These are phyloP conservation scores for Chondrosia reniformis DNA, from an alignment of 37 sponge, comb jelly and placozoan genomes.

Conservation along the genomic window DNA sequence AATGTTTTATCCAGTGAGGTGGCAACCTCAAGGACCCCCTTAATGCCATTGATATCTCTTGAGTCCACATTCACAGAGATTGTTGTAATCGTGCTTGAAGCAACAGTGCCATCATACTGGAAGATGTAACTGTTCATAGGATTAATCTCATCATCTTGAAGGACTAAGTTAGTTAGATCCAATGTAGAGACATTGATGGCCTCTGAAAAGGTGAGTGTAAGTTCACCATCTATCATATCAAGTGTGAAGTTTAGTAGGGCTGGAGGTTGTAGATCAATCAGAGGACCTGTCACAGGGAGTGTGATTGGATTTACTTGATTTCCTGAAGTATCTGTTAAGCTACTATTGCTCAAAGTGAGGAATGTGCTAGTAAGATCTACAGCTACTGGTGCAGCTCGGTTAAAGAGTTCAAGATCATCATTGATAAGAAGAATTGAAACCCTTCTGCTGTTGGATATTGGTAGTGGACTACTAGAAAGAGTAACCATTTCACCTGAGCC, in stretches of 20 bases:
- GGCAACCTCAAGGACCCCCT: conserved; percentile 58
- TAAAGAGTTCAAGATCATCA: conserved; percentile 24
- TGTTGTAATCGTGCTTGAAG: neutral
- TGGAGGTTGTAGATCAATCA: conserved; percentile 62
- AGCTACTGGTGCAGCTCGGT: conserved; percentile 30
- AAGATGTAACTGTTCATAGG: conserved; percentile 45
- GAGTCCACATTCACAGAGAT: conserved; percentile 32
- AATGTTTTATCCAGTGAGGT: conserved; percentile 38
- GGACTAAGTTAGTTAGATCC: conserved; percentile 28
- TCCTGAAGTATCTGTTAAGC: conserved; percentile 58
- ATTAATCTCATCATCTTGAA: conserved; percentile 35
- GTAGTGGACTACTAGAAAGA: conserved; percentile 2
- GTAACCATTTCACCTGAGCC: neutral
- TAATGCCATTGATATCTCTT: conserved; percentile 61
- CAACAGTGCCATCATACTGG: neutral
- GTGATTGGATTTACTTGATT: conserved; percentile 26
- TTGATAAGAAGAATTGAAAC: conserved; percentile 24
- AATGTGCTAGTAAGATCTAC: conserved; percentile 21
- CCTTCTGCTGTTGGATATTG: conserved; percentile 8
- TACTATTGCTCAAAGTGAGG: conserved; percentile 30
- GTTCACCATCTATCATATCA: conserved; percentile 48
- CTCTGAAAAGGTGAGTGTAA: conserved; percentile 68
- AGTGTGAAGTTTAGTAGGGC: conserved; percentile 59
- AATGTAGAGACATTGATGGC: conserved; percentile 50
- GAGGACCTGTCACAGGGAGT: conserved; percentile 48